These are phyloP conservation scores for Aphis craccivora DNA, from an alignment of 1,140 invertebrate genomes.

Conservation along the genomic window DNA sequence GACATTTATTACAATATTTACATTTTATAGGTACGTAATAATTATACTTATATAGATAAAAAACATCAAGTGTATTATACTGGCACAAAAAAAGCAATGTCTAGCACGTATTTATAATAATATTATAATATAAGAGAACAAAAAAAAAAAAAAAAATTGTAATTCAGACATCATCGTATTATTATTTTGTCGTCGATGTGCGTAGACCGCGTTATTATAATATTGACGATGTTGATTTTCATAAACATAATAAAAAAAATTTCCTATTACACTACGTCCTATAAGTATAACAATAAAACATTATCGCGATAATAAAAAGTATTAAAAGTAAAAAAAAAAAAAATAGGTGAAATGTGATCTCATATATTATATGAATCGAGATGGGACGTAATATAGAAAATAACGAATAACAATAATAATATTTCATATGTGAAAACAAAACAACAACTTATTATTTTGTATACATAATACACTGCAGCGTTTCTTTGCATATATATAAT, in stretches of 20 bases:
- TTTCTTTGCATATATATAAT: background rate
- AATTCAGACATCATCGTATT: background rate
- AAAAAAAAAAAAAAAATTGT: background rate
- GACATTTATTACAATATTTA: constrained; percentile 22
- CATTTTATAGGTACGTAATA: constrained; percentile 31
- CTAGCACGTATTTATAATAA: constrained; percentile 34
- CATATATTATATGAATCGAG: background rate
- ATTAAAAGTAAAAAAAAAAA: constrained; percentile 45
- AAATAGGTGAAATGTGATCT: background rate
- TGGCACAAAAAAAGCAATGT: constrained; percentile 50
- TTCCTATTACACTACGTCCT: constrained; percentile 46
- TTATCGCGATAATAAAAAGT: constrained; percentile 40
- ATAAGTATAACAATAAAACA: constrained; percentile 44
- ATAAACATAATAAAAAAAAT: constrained; percentile 40
- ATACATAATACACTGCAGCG: constrained; percentile 1
- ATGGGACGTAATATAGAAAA: constrained; percentile 12
- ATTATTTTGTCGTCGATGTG: background rate
- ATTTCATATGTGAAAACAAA: constrained; percentile 24
- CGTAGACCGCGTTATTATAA: background rate
- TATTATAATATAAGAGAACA: background rate
- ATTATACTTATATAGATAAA: constrained; percentile 45
- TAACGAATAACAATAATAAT: constrained; percentile 30
- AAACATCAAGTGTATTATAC: constrained; percentile 41
- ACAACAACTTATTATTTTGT: constrained; percentile 32
- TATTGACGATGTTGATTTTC: background rate